Conservation (phyloP, 2,888 invertebrate species). For the Leptinotarsa tumamoca region DNA sequence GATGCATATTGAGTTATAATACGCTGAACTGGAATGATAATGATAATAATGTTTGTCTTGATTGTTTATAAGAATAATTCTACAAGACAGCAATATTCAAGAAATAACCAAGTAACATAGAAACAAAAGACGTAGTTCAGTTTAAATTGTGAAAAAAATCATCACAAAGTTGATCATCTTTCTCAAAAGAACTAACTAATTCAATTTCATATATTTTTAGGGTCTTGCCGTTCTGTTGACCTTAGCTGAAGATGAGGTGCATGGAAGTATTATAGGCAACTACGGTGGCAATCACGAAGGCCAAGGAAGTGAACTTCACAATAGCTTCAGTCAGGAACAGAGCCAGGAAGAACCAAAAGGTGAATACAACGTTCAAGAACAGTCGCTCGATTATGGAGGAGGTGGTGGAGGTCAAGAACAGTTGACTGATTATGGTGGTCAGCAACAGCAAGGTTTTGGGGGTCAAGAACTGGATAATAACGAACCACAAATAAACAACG, state of each 20-base stretch:
- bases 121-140: no score
- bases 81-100: no score
- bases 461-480: background rate
- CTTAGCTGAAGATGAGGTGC: constrained; percentile 53
- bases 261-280: constrained; percentile 56
- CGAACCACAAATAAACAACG: background rate
- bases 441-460: background rate
- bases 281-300: constrained; percentile 30
- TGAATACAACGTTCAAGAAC: background rate
- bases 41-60: no score
- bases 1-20: no score
- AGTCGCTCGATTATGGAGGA: background rate
- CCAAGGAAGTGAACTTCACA: constrained; percentile 31
- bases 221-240: constrained; percentile 54
- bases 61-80: no score
- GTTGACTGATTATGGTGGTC: constrained; percentile 27
- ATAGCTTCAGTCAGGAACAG: constrained; percentile 25
- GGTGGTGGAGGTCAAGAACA: constrained; percentile 34
- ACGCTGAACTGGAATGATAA: no score
- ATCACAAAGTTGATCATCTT: no score
- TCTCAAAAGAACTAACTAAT: background rate
- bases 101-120: no score
- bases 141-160: no score
- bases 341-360: constrained; percentile 15
- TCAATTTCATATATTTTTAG: constrained; percentile 43